A percentile compares a stretch with the other conserved stretches of the same genome.
phyloP scores from a whole-genome alignment of 2,113 vertebrate genomes.

The Gallinago paraguaiae region DNA sequence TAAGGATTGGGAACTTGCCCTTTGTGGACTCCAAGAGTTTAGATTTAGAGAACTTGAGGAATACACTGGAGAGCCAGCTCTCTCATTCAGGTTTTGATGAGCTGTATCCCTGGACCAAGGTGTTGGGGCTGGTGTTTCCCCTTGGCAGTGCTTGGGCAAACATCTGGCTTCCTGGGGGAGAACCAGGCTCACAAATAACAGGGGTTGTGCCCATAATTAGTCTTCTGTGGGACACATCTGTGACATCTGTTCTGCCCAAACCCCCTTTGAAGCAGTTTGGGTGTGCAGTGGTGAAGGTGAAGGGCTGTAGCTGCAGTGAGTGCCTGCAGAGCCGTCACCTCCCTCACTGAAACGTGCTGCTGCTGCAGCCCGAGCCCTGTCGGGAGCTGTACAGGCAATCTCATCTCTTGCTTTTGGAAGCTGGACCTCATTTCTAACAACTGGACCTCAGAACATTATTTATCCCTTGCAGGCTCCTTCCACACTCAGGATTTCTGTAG shows the following conservation, averaged over 20 bases:
- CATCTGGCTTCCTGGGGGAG: too few species aligned
- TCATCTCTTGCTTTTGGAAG: rapidly evolving
- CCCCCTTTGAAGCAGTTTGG: neutral
- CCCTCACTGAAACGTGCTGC: rapidly evolving
- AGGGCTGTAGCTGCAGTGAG: neutral
- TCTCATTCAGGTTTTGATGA: rapidly evolving
- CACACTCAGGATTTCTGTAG: rapidly evolving
- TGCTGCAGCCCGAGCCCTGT: rapidly evolving
- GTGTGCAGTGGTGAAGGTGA: rapidly evolving
- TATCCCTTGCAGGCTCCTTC: neutral
- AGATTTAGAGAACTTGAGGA: neutral
- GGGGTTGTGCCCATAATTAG: neutral
- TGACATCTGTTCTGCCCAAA: rapidly evolving
- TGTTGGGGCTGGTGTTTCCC: neutral
- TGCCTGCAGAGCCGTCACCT: rapidly evolving
- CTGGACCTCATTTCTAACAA: rapidly evolving
- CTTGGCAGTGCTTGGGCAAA: rapidly evolving
- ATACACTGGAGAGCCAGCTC: rapidly evolving
- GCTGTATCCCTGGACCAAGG: rapidly evolving
- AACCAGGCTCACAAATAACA: rapidly evolving
- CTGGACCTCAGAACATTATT: too few species aligned
- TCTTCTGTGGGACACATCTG: neutral
- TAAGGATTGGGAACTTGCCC: neutral
- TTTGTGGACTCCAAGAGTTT: rapidly evolving
- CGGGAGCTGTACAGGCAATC: neutral